Conservation (phyloP, 2,888 invertebrate genomes). For the Steinernema hermaphroditum region DNA sequence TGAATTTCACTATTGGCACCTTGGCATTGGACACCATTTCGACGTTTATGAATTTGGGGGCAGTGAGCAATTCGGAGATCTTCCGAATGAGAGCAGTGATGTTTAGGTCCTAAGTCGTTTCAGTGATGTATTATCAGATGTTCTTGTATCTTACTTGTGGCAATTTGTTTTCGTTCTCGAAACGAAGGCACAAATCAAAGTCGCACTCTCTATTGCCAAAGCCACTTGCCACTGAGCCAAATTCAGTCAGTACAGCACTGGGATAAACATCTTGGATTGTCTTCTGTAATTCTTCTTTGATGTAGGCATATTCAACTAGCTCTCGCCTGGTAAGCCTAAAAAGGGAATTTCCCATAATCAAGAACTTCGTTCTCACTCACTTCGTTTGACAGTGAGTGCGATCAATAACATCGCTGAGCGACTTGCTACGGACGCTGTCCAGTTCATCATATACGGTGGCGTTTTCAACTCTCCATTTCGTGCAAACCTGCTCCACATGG, state of each 20-base stretch:
- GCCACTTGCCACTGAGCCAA: constrained; percentile 73
- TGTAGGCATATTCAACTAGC: no score
- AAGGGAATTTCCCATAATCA: not conserved
- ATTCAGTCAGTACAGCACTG: constrained; percentile 67
- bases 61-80: not conserved
- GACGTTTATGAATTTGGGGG: not conserved
- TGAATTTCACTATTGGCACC: constrained; percentile 74
- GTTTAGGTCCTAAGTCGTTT: not conserved
- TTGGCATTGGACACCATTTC: constrained; percentile 68
- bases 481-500: not conserved
- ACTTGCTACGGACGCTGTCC: not conserved
- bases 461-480: not conserved
- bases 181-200: constrained; percentile 72
- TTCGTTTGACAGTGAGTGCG: not conserved
- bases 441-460: not conserved
- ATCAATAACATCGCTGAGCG: not conserved
- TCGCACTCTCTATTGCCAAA: constrained; percentile 72
- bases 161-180: constrained; percentile 65
- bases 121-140: no score
- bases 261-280: constrained; percentile 12
- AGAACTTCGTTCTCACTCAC: not conserved
- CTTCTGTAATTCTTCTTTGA: not conserved
- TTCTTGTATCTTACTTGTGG: not conserved
- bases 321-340: not conserved
- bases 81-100: not conserved